These are phyloP conservation scores for Hemaris fuciformis DNA, from an alignment of 2,888 invertebrate genomes.

Conservation along the genomic window DNA sequence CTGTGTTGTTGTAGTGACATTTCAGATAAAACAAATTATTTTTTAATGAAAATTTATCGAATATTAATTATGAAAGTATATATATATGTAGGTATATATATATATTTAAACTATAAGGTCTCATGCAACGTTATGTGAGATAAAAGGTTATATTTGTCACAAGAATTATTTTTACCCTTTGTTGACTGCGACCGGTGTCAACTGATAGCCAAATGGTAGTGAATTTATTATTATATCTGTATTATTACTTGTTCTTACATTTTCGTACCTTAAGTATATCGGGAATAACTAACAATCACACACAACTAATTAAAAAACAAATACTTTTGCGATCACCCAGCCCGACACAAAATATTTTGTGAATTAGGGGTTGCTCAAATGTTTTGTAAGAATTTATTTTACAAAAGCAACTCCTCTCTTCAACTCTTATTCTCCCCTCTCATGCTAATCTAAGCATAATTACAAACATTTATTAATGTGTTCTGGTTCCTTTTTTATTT, in stretches of 20 bases:
- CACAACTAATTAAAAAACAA: not conserved
- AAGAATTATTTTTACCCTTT: conserved; percentile 54
- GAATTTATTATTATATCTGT: conserved; percentile 26
- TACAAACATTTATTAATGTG: too few species aligned
- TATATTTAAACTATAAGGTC: conserved; percentile 30
- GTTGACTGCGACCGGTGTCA: conserved; percentile 35
- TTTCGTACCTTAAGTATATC: not conserved
- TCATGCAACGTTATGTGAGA: conserved; percentile 33
- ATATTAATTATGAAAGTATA: conserved; percentile 18
- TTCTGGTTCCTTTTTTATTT: too few species aligned
- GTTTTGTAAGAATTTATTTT: too few species aligned
- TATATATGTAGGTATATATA: conserved; percentile 27
- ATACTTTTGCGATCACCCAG: too few species aligned
- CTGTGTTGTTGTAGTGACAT: not conserved
- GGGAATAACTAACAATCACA: too few species aligned
- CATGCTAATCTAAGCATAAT: too few species aligned
- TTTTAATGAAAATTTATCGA: not conserved
- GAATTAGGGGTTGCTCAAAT: too few species aligned
- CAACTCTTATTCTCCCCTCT: too few species aligned
- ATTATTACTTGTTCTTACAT: conserved; percentile 3
- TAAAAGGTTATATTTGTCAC: conserved; percentile 52
- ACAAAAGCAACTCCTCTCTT: too few species aligned
- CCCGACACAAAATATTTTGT: too few species aligned
- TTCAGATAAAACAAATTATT: not conserved
- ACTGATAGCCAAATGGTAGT: conserved; percentile 31